Base-by-base conservation (phyloP, 1,140 invertebrate species). In the Cephus cinctus region DNA sequence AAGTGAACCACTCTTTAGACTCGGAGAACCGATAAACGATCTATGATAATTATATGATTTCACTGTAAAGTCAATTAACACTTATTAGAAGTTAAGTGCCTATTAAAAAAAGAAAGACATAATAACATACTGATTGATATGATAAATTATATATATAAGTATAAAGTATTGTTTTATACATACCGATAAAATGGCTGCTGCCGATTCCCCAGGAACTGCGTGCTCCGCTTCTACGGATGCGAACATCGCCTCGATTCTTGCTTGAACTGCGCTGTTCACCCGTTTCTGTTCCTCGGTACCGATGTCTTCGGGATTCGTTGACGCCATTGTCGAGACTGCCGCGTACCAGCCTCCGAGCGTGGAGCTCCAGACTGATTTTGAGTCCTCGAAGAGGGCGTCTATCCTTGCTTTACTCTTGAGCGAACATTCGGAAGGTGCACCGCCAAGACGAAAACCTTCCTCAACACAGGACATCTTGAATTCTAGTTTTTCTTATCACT, bases 161-260 rank as follows among this genome's bases (percentile, higher is more conserved):
- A 23, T 6, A 12, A 34, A 27, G 8, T 9, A 36, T 15, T 6
- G 15, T 1, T 16, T 14, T 15, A 15, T 15, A 38, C 11, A 57
- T 60, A 77, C 75, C 63, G 69, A 65, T 39, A 77, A 55, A 36
- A 75, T 65, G 59, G 74, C 50, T 59, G 73, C 62, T 64, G 81
- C 69, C 21, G 70, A 74, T 52, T 77, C 73, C 16, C 67, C 71
- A 4, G 70, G 67, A 47, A 60, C 67, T 38, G 66, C 73, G 65
- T 83, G 86, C 58, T 85, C 83, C 8, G 87, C 84, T 58, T 89
- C 86, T 47, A 91, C 89, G 15, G 84, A 74, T 19, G 75, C 85
- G 63, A 93, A 92, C 81, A 93, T 89, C 57, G 86, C 84, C 65
- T 92, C 89, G 61, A 93, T 92, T 48, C 86, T 82, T 6, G 87